A percentile compares a stretch with the other conserved stretches of the same genome.
Conservation (phyloP, 2,113 vertebrate genomes). For the Mormyrus iriodes region DNA sequence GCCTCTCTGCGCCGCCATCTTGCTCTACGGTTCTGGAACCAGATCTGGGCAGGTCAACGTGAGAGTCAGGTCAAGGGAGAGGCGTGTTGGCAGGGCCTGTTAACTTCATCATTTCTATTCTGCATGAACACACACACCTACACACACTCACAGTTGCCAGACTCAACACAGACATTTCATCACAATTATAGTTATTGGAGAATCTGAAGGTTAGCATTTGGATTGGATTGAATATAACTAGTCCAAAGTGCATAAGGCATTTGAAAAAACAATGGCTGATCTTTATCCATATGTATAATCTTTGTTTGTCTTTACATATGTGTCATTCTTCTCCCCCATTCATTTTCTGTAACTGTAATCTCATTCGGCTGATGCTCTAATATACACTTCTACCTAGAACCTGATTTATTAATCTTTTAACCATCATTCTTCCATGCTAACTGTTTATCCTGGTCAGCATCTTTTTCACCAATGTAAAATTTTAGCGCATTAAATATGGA, state of each 20-base stretch:
- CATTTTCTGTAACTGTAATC: not conserved
- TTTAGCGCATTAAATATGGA: not conserved
- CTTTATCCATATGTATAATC: not conserved
- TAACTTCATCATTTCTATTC: not conserved
- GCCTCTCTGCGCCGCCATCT: slow-evolving; percentile 39
- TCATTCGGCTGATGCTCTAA: not conserved
- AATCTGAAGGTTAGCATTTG: not conserved
- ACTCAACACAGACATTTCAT: not conserved
- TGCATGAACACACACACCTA: not conserved
- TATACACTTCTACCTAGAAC: not conserved
- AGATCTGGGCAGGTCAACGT: slow-evolving; percentile 31
- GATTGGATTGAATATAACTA: not conserved
- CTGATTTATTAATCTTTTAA: not conserved
- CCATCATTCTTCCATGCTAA: not conserved
- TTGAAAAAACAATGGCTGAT: not conserved
- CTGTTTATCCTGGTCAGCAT: not conserved
- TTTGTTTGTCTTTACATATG: not conserved
- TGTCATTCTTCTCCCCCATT: not conserved
- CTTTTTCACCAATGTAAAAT: not conserved
- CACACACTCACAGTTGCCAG: not conserved
- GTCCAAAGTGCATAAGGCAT: not conserved
- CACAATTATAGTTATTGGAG: not conserved
- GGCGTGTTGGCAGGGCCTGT: not conserved
- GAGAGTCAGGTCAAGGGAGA: not conserved
- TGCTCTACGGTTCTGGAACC: slow-evolving; percentile 48